Evolutionary conservation across 2,797 vertebrate genomes (phyloP).

Genomic region (Hoplostethus mediterraneus): DNA sequence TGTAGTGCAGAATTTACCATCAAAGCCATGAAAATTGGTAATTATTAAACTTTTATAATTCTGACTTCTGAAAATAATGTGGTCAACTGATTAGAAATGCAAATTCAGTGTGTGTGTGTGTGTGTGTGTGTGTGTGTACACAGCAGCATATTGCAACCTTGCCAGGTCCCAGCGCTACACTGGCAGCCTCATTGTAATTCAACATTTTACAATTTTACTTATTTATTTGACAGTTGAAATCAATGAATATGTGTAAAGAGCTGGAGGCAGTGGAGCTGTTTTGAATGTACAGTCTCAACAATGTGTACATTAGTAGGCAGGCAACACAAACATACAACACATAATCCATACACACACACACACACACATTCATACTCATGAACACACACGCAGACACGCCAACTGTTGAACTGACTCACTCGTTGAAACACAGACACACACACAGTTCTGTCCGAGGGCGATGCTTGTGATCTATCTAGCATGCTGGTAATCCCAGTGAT

Average conservation of each 20-base stretch:
- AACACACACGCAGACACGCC: neutral
- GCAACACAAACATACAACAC: neutral
- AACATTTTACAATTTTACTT: neutral
- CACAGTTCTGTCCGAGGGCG: slow-evolving; percentile 48
- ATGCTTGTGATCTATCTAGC: slow-evolving; percentile 71
- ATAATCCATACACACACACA: slow-evolving; percentile 8
- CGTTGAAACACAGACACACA: neutral
- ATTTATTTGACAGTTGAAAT: neutral
- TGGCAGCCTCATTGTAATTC: neutral
- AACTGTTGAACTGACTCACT: slow-evolving; percentile 29
- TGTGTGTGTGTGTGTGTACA: neutral
- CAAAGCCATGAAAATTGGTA: too few relatives aligned
- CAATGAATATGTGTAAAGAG: slow-evolving; percentile 8
- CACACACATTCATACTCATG: slow-evolving; percentile 11
- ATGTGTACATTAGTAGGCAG: slow-evolving; percentile 46
- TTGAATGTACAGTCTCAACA: neutral
- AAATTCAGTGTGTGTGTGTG: neutral
- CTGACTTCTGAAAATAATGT: too few relatives aligned
- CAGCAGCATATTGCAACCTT: neutral
- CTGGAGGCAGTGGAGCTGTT: slow-evolving; percentile 20
- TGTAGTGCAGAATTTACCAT: too few relatives aligned
- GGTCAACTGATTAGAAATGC: too few relatives aligned
- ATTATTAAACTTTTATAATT: too few relatives aligned
- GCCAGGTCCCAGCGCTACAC: too few relatives aligned
- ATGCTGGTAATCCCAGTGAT: slow-evolving; percentile 76